Evolutionary conservation across 2,113 vertebrate genomes (phyloP), one percentile per base, ranked within the genome.

Genomic region (Phocoena sinus): DNA sequence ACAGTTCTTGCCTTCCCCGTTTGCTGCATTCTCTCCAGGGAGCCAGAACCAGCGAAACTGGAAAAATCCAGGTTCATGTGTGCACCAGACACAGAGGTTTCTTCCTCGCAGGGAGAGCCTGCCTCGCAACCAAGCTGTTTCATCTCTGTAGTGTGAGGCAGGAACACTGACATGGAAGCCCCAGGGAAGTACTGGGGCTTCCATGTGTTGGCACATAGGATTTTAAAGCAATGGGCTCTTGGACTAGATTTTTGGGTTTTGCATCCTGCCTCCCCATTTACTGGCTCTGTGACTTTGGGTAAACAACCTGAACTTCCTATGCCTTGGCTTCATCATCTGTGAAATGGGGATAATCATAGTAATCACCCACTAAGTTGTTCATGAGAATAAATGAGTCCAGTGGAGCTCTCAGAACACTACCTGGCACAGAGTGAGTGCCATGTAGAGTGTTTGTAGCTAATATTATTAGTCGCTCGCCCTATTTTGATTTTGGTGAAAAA

Each of bases 1-100:
- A 98, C 93, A 95, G 96, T 94, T 87, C 98, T 97, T 97, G 90
- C 94, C 97, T 97, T 98, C 96, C 91, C 74, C 95, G 97, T 98
- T 98, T 91, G 81, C 95, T 94, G 96, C 96, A 89, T 96, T 82
- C 95, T 98, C 97, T 98, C 96, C 7, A 8, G 97, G 97, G 98
- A 98, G 87, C 41, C 2, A 79, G 83, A 95, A 83, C 97, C 95
- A 95, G 93, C 0, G 3, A 81, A 60, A n/a, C 6, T 12, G 93
- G 97, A 97, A 97, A 97, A 98, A 96, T 33, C 41, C 80, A 91
- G 86, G 93, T 95, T 89, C 91, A 2, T 25, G 17, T 25, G 13
- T 44, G 89, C 88, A 92, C 33, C 4, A 91, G 65, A 63, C 93
- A 53, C 25, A 92, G 89, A 93, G 86, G 68, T 87, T 96, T 95